Percentiles rank a stretch among this genome's conserved stretches.
These are phyloP conservation scores for Pangasius larnaudii DNA, from an alignment of 2,797 vertebrate species.

Conservation along the genomic window DNA sequence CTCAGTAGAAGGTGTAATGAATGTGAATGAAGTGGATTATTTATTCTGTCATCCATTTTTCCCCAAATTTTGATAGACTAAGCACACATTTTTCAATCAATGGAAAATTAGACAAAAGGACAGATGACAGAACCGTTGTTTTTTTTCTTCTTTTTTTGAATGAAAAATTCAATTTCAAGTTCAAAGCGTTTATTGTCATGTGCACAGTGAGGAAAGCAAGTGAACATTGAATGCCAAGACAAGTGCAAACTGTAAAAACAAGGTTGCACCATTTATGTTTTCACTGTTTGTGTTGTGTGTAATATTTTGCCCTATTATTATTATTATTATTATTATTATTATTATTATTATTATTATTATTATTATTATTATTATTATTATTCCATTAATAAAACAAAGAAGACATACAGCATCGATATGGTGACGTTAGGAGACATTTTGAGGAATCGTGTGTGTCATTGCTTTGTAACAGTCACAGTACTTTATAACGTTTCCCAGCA, in stretches of 20 bases:
- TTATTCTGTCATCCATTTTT: too few relatives aligned
- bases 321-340: too few relatives aligned
- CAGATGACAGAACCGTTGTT: not conserved
- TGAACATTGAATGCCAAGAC: too few relatives aligned
- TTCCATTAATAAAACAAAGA: not conserved
- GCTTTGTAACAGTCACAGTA: not conserved
- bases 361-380: not conserved
- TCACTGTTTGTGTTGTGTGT: too few relatives aligned
- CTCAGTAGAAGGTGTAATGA: not conserved
- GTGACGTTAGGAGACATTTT: not conserved
- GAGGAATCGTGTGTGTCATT: not conserved
- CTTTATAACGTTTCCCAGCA: not conserved
- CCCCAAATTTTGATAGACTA: not conserved
- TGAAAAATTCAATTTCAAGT: not conserved
- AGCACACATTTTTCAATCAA: not conserved
- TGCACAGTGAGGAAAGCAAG: too few relatives aligned
- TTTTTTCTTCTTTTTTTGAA: not conserved
- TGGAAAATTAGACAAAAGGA: not conserved
- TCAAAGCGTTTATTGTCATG: too few relatives aligned
- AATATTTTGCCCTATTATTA: not conserved
- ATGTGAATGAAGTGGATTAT: not conserved
- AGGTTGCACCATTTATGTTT: not conserved
- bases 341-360: not conserved
- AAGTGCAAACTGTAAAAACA: too few relatives aligned
- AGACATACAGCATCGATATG: not conserved